Evolutionary conservation across 2,797 vertebrate genomes (phyloP).

Genomic region (Cyprinodon diabolis): DNA sequence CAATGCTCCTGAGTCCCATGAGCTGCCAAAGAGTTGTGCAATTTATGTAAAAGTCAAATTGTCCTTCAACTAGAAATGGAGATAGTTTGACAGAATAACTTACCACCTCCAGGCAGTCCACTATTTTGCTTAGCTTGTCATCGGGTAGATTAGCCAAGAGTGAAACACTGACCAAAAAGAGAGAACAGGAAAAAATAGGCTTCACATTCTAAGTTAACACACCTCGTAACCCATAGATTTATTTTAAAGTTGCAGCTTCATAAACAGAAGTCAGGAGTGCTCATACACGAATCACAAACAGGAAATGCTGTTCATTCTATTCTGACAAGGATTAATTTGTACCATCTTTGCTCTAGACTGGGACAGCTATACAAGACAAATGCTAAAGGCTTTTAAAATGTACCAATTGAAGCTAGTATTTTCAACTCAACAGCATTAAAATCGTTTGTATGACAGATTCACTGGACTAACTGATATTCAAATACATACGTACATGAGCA

Average conservation of each 20-base stretch:
- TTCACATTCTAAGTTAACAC: background rate
- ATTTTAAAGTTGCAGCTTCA: conserved; percentile 3
- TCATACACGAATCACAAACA: background rate
- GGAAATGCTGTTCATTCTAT: background rate
- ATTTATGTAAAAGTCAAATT: conserved; percentile 37
- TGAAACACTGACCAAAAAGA: conserved; percentile 83
- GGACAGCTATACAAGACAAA: background rate
- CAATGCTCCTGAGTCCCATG: conserved; percentile 24
- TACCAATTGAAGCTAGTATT: background rate
- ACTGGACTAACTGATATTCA: background rate
- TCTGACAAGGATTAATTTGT: background rate
- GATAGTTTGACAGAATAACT: conserved; percentile 69
- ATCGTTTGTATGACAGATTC: background rate
- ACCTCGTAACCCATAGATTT: background rate
- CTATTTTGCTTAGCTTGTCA: conserved; percentile 93
- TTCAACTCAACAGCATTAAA: background rate
- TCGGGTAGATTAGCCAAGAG: conserved; percentile 91
- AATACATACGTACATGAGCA: background rate
- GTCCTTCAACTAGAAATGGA: conserved; percentile 29
- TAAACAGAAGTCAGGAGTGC: background rate
- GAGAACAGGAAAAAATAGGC: conserved; percentile 1
- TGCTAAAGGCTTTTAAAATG: background rate
- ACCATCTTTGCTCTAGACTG: background rate
- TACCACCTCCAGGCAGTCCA: conserved; percentile 96
- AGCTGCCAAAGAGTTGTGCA: conserved; percentile 48